These are phyloP conservation scores for Pediacus dermestoides DNA, from an alignment of 2,888 invertebrate genomes.

Conservation along the genomic window DNA sequence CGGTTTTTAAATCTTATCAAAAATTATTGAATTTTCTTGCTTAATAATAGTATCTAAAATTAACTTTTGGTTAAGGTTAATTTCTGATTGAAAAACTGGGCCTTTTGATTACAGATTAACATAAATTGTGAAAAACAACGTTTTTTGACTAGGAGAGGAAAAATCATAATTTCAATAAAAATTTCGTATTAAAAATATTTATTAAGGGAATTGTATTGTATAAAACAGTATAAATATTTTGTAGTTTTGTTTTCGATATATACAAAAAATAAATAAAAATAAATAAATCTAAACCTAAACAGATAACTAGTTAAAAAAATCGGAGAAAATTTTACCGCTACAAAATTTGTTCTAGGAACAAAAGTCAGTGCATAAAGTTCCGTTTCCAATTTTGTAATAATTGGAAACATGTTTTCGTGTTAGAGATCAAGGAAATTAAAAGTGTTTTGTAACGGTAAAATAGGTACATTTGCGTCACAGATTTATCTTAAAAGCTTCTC, in stretches of 20 bases:
- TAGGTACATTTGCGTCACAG: slow-evolving; percentile 11
- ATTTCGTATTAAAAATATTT: slow-evolving; percentile 16
- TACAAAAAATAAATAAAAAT: slow-evolving; percentile 30
- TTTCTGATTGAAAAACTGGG: too few species aligned
- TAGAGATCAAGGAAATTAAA: slow-evolving; percentile 1
- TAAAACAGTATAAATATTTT: slow-evolving; percentile 18
- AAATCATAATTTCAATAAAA: too few species aligned
- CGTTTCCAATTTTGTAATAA: neutral
- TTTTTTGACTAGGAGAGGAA: too few species aligned
- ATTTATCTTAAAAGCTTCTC: slow-evolving; percentile 22
- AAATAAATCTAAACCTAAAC: slow-evolving; percentile 20
- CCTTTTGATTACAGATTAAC: too few species aligned
- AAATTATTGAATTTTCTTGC: too few species aligned
- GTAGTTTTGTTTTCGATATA: slow-evolving; percentile 23
- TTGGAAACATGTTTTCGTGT: too few species aligned
- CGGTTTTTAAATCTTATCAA: too few species aligned
- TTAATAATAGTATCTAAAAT: too few species aligned
- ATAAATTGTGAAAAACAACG: too few species aligned
- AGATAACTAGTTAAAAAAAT: slow-evolving; percentile 20
- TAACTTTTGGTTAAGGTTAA: too few species aligned
- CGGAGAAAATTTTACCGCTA: slow-evolving; percentile 27
- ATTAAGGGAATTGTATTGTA: slow-evolving; percentile 19
- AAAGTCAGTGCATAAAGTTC: slow-evolving; percentile 18
- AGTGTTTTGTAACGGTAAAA: slow-evolving; percentile 39
- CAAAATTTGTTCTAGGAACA: slow-evolving; percentile 26